Evolutionary conservation across 2,888 invertebrate species (phyloP).

Genomic region (Thumatha senex): DNA sequence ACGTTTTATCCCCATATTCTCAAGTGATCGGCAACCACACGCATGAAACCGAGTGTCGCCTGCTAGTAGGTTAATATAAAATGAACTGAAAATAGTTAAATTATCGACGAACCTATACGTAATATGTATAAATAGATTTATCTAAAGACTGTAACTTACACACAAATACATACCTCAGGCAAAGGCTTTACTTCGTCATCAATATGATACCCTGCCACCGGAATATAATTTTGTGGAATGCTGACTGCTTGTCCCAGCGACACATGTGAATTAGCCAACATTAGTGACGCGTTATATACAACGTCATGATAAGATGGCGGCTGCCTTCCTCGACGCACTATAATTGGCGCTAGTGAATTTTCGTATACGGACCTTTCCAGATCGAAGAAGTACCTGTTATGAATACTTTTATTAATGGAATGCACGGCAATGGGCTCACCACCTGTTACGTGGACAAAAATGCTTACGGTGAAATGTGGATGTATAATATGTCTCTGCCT

Average conservation of each 20-base stretch:
- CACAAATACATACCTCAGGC: constrained; percentile 24
- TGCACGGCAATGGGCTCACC: no score
- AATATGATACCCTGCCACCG: constrained; percentile 27
- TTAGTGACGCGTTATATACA: constrained; percentile 34
- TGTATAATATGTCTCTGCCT: no score
- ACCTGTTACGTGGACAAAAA: no score
- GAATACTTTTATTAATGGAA: not conserved
- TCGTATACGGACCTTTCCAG: constrained; percentile 11
- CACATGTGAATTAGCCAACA: constrained; percentile 31
- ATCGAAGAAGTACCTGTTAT: constrained; percentile 1
- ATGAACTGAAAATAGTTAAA: no score
- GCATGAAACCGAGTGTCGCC: no score
- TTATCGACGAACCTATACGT: no score
- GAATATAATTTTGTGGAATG: constrained; percentile 26
- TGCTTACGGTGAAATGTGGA: no score
- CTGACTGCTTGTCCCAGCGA: constrained; percentile 19
- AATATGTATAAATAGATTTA: no score
- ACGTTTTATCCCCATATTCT: no score
- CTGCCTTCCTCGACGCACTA: constrained; percentile 20
- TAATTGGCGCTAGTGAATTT: not conserved
- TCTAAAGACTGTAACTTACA: no score
- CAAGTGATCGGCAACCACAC: no score
- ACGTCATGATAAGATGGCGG: constrained; percentile 32
- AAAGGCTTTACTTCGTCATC: constrained; percentile 25
- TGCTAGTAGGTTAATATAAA: no score